A percentile compares a stretch with the other conserved stretches of the same genome.
Conservation (phyloP, 2,113 vertebrate genomes). For the Empidonax alnorum region DNA sequence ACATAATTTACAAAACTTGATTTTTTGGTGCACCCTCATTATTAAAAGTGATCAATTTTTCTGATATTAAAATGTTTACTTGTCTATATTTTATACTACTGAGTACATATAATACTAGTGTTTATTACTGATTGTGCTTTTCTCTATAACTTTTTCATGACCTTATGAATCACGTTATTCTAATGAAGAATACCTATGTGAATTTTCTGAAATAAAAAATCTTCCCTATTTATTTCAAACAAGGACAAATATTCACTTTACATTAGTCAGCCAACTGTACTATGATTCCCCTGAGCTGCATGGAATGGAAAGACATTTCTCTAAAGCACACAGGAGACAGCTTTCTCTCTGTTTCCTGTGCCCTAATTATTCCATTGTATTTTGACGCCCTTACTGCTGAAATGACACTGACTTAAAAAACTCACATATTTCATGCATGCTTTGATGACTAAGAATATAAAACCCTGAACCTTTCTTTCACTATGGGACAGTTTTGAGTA, state of each 20-base stretch:
- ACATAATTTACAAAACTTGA: not conserved
- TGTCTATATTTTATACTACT: not conserved
- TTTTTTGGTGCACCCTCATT: not conserved
- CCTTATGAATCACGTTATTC: not conserved
- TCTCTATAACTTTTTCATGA: not conserved
- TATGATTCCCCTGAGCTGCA: not conserved
- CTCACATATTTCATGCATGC: not conserved
- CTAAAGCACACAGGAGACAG: not conserved
- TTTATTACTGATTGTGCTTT: not conserved
- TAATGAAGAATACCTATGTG: not conserved
- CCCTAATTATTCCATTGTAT: constrained; percentile 40
- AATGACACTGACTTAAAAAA: not conserved
- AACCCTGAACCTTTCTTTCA: not conserved
- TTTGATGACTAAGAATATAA: not conserved
- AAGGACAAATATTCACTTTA: constrained; percentile 20
- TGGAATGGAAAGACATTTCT: not conserved
- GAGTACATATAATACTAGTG: not conserved
- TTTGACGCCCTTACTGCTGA: constrained; percentile 7
- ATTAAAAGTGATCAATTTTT: not conserved
- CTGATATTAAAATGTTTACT: not conserved
- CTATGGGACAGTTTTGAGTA: not conserved
- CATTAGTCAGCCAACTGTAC: not conserved
- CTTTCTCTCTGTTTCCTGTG: constrained; percentile 1
- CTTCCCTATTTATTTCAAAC: constrained; percentile 9
- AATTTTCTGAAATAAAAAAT: not conserved